These are phyloP conservation scores for Dysmachus trigonus DNA, from an alignment of 2,888 invertebrate genomes.

Conservation along the genomic window DNA sequence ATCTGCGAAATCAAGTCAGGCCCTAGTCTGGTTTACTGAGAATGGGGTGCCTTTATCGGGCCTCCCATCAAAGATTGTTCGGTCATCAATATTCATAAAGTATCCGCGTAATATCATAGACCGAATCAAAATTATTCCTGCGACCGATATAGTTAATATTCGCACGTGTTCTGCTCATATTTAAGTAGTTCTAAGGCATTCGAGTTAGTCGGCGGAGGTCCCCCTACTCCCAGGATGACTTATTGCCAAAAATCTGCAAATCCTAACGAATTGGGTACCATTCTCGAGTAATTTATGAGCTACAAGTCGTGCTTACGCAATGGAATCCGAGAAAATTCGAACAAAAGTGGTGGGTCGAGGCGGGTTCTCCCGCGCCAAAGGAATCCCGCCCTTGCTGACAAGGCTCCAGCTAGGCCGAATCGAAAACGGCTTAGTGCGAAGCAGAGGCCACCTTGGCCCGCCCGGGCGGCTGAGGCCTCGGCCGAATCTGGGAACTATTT, in stretches of 20 bases:
- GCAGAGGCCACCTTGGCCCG: not conserved
- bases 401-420: slow-evolving; percentile 38
- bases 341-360: slow-evolving; percentile 41
- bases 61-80: not conserved
- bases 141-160: slow-evolving; percentile 33
- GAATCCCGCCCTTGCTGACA: slow-evolving; percentile 32
- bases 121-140: slow-evolving; percentile 27
- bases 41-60: not conserved
- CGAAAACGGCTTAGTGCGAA: slow-evolving; percentile 39
- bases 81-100: slow-evolving; percentile 41
- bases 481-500: slow-evolving; percentile 43
- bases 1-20: not conserved
- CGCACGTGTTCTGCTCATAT: slow-evolving; percentile 40
- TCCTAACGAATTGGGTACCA: slow-evolving; percentile 47
- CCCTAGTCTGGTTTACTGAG: not conserved
- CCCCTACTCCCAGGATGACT: slow-evolving; percentile 29
- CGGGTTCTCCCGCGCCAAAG: slow-evolving; percentile 3
- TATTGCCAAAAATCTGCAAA: slow-evolving; percentile 48
- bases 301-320: slow-evolving; percentile 50
- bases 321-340: slow-evolving; percentile 45
- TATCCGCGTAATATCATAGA: slow-evolving; percentile 3
- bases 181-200: slow-evolving; percentile 16
- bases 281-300: slow-evolving; percentile 47
- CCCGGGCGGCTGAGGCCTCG: no score
- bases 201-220: not conserved